phyloP scores from a whole-genome alignment of 2,888 invertebrate genomes.

The Tethea ocularis region DNA sequence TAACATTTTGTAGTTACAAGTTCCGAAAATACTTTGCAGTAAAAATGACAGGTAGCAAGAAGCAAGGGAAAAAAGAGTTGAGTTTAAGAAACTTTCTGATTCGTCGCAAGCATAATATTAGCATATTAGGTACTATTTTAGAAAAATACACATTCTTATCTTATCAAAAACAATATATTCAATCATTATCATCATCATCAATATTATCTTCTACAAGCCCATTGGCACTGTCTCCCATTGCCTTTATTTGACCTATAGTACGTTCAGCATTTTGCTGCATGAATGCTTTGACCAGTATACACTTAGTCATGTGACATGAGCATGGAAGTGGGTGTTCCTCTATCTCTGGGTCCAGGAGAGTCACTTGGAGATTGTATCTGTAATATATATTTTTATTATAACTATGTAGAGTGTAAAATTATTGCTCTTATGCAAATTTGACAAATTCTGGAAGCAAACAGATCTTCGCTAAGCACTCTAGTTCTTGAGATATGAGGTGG shows the following conservation, averaged over 20 bases:
- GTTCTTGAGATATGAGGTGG: too few relatives aligned
- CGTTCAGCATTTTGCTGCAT: conserved; percentile 76
- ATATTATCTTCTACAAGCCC: conserved; percentile 51
- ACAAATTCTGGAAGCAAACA: too few relatives aligned
- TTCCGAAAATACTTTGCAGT: too few relatives aligned
- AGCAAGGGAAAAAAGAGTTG: too few relatives aligned
- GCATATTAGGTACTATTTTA: too few relatives aligned
- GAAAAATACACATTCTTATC: neutral
- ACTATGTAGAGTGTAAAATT: too few relatives aligned
- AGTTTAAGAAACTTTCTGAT: too few relatives aligned
- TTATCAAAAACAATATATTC: conserved; percentile 16
- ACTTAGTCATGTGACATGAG: conserved; percentile 89
- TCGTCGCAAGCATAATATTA: too few relatives aligned
- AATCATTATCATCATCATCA: conserved; percentile 37
- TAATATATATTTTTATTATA: conserved; percentile 16
- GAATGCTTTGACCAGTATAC: conserved; percentile 87
- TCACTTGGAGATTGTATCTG: conserved; percentile 88
- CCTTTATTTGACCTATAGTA: conserved; percentile 21
- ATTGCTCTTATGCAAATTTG: neutral
- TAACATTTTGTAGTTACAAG: too few relatives aligned
- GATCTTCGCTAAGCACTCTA: too few relatives aligned
- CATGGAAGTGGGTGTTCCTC: conserved; percentile 92
- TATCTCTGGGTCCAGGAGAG: conserved; percentile 86
- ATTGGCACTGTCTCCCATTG: conserved; percentile 10
- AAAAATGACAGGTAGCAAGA: too few relatives aligned